Base-by-base conservation (phyloP, 2,888 invertebrate species). In the Agriotes lineatus region DNA sequence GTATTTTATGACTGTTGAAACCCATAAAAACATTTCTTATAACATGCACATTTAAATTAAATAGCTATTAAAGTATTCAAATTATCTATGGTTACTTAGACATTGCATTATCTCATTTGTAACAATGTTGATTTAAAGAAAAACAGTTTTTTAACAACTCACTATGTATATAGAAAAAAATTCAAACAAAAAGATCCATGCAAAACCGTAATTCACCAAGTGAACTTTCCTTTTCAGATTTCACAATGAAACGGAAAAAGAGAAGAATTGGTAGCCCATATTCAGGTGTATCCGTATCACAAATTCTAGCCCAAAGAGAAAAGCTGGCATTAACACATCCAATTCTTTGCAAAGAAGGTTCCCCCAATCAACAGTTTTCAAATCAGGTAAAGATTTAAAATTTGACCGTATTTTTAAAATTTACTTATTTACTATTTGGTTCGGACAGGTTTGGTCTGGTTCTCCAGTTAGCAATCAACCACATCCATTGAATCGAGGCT, bases 241-340 rank as follows among this genome's bases (percentile, higher is more conserved):
- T 68, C 39, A 84, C 76, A 76, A 86, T 89, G 81, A 91, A 91
- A 83, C 83, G 85, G 73, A 91, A 90, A 85, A 87, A 88, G 82
- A 87, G 89, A 84, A 89, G 88, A 82, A 85, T 89, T 73, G 84
- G 87, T 48, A 86, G 88, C 68, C 87, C 88, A 74, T 87, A 87
- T 80, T 85, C 87, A 66, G 90, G 89, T 72, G 87, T 89, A 78
- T 88, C 89, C 75, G 88, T 90, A 64, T 89, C 91, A 61, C 90
- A 90, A 82, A 84, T 91, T 76, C 85, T 90, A 85, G 88, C 89
- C 71, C 90, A 90, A 78, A 86, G 89, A 76, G 90, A 91, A 80
- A 87, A 88, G 80, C 81, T 89, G 74, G 85, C 82, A 57, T 81
- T 84, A 81, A 82, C 86, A 78, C 85, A 89, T 84, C 82, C 86